phyloP scores from a whole-genome alignment of 2,797 vertebrate species.

The Argyrosomus regius region DNA sequence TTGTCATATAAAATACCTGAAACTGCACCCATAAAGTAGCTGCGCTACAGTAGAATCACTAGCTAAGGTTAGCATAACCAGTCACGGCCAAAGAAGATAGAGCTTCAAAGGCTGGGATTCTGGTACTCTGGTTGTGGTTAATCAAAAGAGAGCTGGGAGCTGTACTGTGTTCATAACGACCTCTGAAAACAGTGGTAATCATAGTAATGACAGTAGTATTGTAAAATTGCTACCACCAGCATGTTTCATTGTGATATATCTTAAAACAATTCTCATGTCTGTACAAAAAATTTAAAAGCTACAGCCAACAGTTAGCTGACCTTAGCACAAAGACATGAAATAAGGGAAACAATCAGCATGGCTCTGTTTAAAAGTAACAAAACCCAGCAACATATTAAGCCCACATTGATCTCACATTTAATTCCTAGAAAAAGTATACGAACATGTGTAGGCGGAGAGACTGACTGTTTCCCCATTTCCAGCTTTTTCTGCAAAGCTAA shows the following conservation, averaged over 20 bases:
- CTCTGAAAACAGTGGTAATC: not conserved
- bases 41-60: not conserved
- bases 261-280: too few species aligned
- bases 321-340: too few species aligned
- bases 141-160: slow-evolving; percentile 15
- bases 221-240: not conserved
- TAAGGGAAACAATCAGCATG: too few species aligned
- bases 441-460: not conserved
- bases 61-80: not conserved
- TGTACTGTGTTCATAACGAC: not conserved
- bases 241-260: not conserved
- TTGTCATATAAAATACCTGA: not conserved
- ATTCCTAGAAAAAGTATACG: not conserved
- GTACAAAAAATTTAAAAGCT: too few species aligned
- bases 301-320: too few species aligned
- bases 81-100: not conserved
- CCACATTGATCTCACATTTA: not conserved
- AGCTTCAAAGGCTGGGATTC: not conserved
- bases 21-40: not conserved
- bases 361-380: too few species aligned
- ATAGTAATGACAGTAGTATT: not conserved
- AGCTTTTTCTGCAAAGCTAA: not conserved
- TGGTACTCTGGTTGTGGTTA: too few species aligned
- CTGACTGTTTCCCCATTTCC: not conserved
- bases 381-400: not conserved